phyloP scores from a whole-genome alignment of 1,140 invertebrate species.

The Magallana angulata region DNA sequence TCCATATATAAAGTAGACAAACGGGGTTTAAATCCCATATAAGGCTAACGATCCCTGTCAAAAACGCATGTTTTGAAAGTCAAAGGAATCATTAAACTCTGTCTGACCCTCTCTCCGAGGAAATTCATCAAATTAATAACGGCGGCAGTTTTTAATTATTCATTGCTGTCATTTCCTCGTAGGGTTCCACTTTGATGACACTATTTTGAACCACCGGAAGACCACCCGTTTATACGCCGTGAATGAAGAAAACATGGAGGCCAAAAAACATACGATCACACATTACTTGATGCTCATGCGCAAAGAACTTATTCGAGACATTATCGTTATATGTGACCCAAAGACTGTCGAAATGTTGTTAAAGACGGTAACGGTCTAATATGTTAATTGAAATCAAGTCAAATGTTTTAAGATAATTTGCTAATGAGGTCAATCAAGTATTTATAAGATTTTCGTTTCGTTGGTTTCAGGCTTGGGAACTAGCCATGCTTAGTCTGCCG shows the following conservation, averaged over 20 bases:
- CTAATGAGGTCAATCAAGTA: neutral
- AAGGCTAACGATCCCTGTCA: too few relatives aligned
- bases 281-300: constrained; percentile 17
- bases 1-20: too few relatives aligned
- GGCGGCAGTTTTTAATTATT: neutral
- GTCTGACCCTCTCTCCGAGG: neutral
- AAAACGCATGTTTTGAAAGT: too few relatives aligned
- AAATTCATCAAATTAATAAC: neutral
- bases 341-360: neutral
- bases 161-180: neutral
- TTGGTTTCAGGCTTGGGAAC: constrained; percentile 61
- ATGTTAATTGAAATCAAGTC: too few relatives aligned
- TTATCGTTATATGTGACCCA: neutral
- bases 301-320: constrained; percentile 12
- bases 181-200: constrained; percentile 15
- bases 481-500: constrained; percentile 70
- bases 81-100: neutral
- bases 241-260: neutral
- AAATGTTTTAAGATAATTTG: too few relatives aligned
- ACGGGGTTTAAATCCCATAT: too few relatives aligned
- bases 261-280: neutral
- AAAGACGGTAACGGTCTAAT: neutral
- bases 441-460: neutral
- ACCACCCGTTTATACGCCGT: neutral
- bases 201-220: neutral